Evolutionary conservation across 2,888 invertebrate genomes (phyloP), one percentile per base, ranked within the genome.

Genomic region (Aleiodes leptofemur): DNA sequence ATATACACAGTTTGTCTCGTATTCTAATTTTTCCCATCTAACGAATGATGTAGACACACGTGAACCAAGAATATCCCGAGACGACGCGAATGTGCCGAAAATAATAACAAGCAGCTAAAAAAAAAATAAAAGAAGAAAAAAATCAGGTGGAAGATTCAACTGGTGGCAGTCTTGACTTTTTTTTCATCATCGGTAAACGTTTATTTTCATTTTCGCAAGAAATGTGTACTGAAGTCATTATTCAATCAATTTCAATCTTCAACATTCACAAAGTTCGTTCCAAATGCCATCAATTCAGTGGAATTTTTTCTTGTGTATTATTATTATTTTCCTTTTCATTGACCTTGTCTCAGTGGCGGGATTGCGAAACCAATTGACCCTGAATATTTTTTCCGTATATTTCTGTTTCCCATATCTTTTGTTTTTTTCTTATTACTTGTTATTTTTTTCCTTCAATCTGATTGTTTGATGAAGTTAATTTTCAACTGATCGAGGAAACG

Each of bases 61-160:
- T 31, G 55, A 59, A 23, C 38, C 34, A 69, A 69, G 56, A 56
- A 56, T 69, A 69, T 14, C n/a, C 16, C 38, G 69, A 69, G 69
- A 69, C 69, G 53, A 59, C 71, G 57, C 29, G 71, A 57, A 29
- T 71, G 29, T 71, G 56, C 71, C n/a, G 51, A 68, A 68, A 68
- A 68, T 68, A 68, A 68, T 68, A 68, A 48, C 50, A 66, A 48
- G 66, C 13, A 29, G 68, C 29, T 51, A 16, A 31, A 29, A 57
- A 57, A 57, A 23, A n/a, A 51, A 51, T 51, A 50, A 66, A 50
- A 68, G 23, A 23, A 1, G 14, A 14, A 48, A 53, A 55, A 59
- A 11, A 50, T 59, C 16, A 64, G 14, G 38, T 59, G 23, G 23
- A 59, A 11, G 31, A 16, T 59, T 13, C 48, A 13, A 48, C 43